Conservation (phyloP, 92 coral and sea anemone species). For the Actinernus sp. region DNA sequence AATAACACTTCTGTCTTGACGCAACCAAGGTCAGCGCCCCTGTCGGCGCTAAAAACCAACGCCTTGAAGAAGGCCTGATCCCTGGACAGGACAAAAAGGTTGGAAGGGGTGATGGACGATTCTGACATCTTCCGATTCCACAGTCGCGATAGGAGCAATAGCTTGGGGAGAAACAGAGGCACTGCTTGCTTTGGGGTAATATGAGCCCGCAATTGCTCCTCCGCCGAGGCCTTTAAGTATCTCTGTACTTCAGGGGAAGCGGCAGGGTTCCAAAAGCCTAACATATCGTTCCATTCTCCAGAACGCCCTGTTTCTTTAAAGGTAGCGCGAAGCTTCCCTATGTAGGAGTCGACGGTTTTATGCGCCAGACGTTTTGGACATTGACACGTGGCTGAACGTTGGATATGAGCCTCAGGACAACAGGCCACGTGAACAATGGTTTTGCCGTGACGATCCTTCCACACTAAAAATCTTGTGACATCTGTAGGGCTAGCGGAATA, state of each 20-base stretch:
- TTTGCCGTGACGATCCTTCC: slow-evolving; percentile 39
- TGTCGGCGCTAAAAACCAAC: no score
- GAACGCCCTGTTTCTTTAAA: slow-evolving; percentile 2
- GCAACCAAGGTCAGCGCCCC: no score
- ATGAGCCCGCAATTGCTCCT: slow-evolving; percentile 1
- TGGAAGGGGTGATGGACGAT: no score
- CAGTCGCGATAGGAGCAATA: no score
- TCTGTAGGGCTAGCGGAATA: slow-evolving; percentile 20
- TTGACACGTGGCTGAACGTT: neutral
- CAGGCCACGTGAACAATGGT: slow-evolving; percentile 8
- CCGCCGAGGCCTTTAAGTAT: neutral
- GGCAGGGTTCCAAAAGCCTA: slow-evolving; percentile 12
- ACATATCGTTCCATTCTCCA: slow-evolving; percentile 15
- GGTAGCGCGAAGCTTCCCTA: slow-evolving; percentile 14
- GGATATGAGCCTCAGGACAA: slow-evolving; percentile 6
- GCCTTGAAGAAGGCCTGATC: no score
- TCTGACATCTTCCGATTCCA: no score
- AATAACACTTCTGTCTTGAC: no score
- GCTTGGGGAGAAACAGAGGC: slow-evolving; percentile 22
- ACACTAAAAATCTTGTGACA: slow-evolving; percentile 17
- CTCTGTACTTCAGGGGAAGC: slow-evolving; percentile 6
- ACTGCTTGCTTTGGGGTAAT: slow-evolving; percentile 6
- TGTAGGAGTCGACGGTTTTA: slow-evolving; percentile 31
- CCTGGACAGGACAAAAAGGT: no score
- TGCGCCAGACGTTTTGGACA: slow-evolving; percentile 35